Percentiles rank a stretch among this genome's conserved stretches.
Evolutionary conservation across 2,113 vertebrate genomes (phyloP).

Genomic region (Oncorhynchus mykiss): DNA sequence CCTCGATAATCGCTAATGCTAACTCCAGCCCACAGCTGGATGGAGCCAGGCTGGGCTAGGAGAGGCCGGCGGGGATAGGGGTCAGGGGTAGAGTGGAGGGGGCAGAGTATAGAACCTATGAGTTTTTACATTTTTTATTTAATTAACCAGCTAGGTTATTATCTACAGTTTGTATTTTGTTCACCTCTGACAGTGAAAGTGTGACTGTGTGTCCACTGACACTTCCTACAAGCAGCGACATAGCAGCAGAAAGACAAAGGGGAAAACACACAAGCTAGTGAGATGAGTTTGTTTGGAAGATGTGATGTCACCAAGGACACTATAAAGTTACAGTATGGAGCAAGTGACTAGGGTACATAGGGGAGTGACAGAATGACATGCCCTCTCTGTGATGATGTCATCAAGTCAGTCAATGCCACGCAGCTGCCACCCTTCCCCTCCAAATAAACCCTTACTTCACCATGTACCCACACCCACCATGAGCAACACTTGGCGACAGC

Average conservation of each 20-base stretch:
- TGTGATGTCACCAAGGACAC: constrained; percentile 24
- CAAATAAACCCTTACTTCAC: constrained; percentile 9
- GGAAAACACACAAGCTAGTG: constrained; percentile 14
- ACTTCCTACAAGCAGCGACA: background rate
- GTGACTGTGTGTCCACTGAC: background rate
- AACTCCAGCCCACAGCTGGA: constrained; percentile 23
- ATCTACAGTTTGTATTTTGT: no score
- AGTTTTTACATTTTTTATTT: background rate
- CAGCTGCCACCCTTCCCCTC: constrained; percentile 33
- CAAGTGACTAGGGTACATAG: constrained; percentile 34
- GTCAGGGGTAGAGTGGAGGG: background rate
- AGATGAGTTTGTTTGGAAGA: constrained; percentile 39
- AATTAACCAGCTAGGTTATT: no score
- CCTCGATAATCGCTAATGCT: constrained; percentile 16
- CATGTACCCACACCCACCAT: constrained; percentile 34
- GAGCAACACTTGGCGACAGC: constrained; percentile 18
- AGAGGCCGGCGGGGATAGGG: background rate
- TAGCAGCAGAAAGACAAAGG: no score
- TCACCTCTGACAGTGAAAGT: no score
- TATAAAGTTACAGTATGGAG: constrained; percentile 34
- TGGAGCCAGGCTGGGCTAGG: background rate
- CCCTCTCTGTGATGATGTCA: background rate
- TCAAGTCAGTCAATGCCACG: constrained; percentile 24
- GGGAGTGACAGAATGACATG: constrained; percentile 23
- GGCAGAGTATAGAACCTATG: background rate